Evolutionary conservation across 2,113 vertebrate genomes (phyloP), one percentile per base, ranked within the genome.

Genomic region (Etheostoma spectabile): DNA sequence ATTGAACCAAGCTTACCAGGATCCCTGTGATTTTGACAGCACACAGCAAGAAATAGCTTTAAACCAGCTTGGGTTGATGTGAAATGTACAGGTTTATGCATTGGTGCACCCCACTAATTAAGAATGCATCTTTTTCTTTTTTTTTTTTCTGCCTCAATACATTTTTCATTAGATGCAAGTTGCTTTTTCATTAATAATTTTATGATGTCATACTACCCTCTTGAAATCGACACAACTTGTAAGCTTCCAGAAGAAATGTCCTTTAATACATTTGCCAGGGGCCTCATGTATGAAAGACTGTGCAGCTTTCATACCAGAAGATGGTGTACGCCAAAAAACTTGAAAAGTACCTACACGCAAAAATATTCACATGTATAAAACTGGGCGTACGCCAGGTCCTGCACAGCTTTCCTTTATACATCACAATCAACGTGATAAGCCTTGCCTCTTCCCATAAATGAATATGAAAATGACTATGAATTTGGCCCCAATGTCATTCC

Each of bases 241-340:
- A 82, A 97, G 96, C 94, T 95, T 97, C 92, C 92, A 92, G 65
- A 97, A 96, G 70, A 97, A 94, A 57, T 91, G 93, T 93, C 95
- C 95, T 46, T 95, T 95, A 71, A 97, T 94, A 81, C 95, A 95
- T 82, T 93, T 94, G 74, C 11, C 74, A 21, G 30, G 30, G 30
- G 30, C 30, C 30, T 30, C 30, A 30, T 30, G 30, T 30, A 30
- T 3, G 4, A 30, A 30, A 30, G 30, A 30, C 30, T 30, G 30
- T 0, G 30, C 30, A 30, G 30, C 30, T 30, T 30, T 30, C 30
- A 30, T 30, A 30, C 30, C 30, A 30, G 30, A 30, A 30, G 30
- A 30, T 30, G 30, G 30, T 30, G 30, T 30, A 30, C 30, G 30
- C 2, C 30, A 3, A 30, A 30, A 27, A 30, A 3, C 2, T 30